Evolutionary conservation across 2,113 vertebrate genomes (phyloP), one percentile per base, ranked within the genome.

Genomic region (Camelus dromedarius): DNA sequence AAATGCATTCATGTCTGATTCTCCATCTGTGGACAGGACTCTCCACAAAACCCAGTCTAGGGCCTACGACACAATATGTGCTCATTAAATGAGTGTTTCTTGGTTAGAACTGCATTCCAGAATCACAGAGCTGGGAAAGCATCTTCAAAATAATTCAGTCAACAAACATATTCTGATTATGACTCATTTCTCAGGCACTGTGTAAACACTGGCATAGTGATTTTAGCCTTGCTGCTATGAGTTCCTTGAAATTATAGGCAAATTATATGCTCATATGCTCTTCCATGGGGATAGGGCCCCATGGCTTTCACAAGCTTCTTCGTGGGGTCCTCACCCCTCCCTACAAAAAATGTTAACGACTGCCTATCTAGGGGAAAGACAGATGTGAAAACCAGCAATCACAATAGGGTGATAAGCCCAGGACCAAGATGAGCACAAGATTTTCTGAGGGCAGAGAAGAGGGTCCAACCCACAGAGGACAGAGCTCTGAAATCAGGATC

Each of bases 261-360:
- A 93, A 92, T 70, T 70, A n/a, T 38, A 24, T 73, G 46, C 38
- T 95, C 13, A 8, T 1, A 4, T 64, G 26, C n/a, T 67, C 72
- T 85, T 84, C 48, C 62, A 28, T 5, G 13, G 75, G 75, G 4
- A 80, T 0, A 56, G 10, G 5, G 66, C 26, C 69, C 69, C 8
- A 3, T 50, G 48, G 16, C 26, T 95, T 92, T 93, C 64, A 48
- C 64, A 32, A 83, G 35, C 66, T 76, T 83, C 91, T 94, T 87
- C 85, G 6, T 0, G 32, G 52, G 20, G 32, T 26, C 28, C 18
- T 56, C 62, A 72, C 24, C n/a, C 8, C 10, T 80, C n/a, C 58
- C 66, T 72, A 46, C 84, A 91, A 89, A 62, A 56, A 69, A 32
- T 22, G 8, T 52, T 77, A 76, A 72, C 6, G 42, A 77, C 54